Evolutionary conservation across 2,797 vertebrate genomes (phyloP), one percentile per base, ranked within the genome.

Genomic region (Amazonetta brasiliensis): DNA sequence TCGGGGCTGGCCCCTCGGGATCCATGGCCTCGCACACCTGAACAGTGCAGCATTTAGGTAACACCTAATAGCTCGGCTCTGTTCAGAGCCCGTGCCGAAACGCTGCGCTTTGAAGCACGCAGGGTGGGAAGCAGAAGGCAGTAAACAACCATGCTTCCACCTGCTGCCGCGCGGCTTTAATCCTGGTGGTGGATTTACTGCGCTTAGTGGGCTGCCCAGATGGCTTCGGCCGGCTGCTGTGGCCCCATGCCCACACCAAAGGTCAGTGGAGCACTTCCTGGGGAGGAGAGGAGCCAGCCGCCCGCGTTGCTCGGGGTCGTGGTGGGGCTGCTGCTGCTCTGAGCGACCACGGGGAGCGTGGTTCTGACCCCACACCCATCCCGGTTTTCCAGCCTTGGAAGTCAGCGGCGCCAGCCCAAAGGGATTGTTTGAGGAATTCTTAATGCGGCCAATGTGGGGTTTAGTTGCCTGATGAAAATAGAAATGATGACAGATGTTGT

Each of bases 141-240:
- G 1, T 15, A n/a, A 71, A 52, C 84, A 89, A 71, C 84, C 59
- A 6, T 55, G 54, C 43, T 91, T 72, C 85, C 48, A 21, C 75
- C 82, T 30, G 17, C 17, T 54, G 5, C 1, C 0, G 66, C 4
- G 39, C 9, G 6, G 62, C 2, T 67, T 31, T 93, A 95, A 87
- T 96, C 95, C 39, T 4, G 0, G 39, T 60, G 20, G 59, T 69
- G 89, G 96, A 96, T 96, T 96, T 96, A 96, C 71, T 84, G 91
- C 1, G 33, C 94, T 95, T 82, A 85, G 78, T n/a, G 41, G 55
- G 86, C 84, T 66, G 37, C 13, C 94, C 96, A 97, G 95, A 96
- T 96, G 96, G 96, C 35, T n/a, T 17, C 3, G 4, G 52, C 84
- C 74, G 81, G 10, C 63, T 82, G 76, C 2, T 17, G 35, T 21